These are phyloP conservation scores for Sarcophaga variegata DNA, from an alignment of 2,888 invertebrate species.

Conservation along the genomic window DNA sequence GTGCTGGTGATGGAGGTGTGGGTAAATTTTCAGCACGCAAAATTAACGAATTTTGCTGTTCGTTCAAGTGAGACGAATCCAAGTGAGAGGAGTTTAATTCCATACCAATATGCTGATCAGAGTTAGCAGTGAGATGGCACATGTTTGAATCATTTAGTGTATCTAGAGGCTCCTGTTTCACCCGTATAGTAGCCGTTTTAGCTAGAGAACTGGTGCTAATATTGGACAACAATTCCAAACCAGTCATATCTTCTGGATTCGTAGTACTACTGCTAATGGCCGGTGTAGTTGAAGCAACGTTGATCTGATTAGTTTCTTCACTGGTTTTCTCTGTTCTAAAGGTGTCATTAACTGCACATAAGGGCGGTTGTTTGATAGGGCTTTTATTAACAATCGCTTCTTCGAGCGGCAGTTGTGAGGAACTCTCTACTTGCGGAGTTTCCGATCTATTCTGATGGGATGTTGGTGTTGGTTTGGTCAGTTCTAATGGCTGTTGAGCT, in stretches of 20 bases:
- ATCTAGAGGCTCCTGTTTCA: slow-evolving; percentile 79
- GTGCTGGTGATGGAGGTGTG: slow-evolving; percentile 20
- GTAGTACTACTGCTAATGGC: slow-evolving; percentile 56
- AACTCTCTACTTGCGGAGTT: slow-evolving; percentile 45
- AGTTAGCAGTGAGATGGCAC: slow-evolving; percentile 47
- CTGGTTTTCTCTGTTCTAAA: slow-evolving; percentile 32
- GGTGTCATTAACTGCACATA: not conserved
- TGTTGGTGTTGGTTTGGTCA: slow-evolving; percentile 69
- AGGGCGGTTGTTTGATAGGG: slow-evolving; percentile 41
- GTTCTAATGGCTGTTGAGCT: slow-evolving; percentile 75
- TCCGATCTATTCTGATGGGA: slow-evolving; percentile 52
- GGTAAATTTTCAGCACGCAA: slow-evolving; percentile 38
- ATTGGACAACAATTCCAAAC: slow-evolving; percentile 91
- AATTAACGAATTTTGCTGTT: slow-evolving; percentile 39
- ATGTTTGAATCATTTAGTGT: slow-evolving; percentile 66
- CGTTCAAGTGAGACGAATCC: slow-evolving; percentile 27
- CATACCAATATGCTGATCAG: slow-evolving; percentile 40
- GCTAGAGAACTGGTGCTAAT: slow-evolving; percentile 90
- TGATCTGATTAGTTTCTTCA: not conserved
- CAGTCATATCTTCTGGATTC: slow-evolving; percentile 88
- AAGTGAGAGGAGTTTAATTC: slow-evolving; percentile 38
- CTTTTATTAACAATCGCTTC: slow-evolving; percentile 33
- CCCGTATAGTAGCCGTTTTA: slow-evolving; percentile 74
- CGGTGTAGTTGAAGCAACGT: slow-evolving; percentile 31
- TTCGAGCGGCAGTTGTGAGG: slow-evolving; percentile 31